Base-by-base conservation (phyloP, 2,797 vertebrate species). In the Pseudopleuronectes americanus region DNA sequence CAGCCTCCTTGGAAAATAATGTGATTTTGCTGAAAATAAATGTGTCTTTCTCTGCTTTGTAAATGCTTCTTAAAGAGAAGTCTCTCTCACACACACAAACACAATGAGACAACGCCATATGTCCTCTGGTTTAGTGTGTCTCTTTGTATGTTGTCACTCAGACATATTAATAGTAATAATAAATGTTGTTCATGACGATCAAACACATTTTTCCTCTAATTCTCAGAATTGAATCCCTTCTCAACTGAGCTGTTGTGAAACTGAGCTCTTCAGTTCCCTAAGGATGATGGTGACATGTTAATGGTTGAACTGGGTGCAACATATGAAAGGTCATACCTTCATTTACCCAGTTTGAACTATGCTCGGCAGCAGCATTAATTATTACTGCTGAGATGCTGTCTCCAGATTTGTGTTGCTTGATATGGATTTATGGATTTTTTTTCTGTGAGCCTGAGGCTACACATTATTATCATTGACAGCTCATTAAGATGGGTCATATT, bases 1-100 rank as follows among this genome's bases (percentile, higher is more conserved):
- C 47, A 43, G 58, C n/a, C 2, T 48, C 61, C 47, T 59, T 58
- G 21, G 53, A 68, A 74, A 80, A 80, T 48, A 59, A 61, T 64
- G 26, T 60, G 38, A 73, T 62, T 72, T 59, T 49, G 23, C 49
- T 38, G 23, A 77, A 70, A 57, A 21, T 48, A 8, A 8, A 45
- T 19, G 47, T 21, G 8, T 47, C 17, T 48, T 21, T 48, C 41
- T 43, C 41, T 16, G 41, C 41, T 43, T 43, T 17, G 41, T 6
- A 6, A 43, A 43, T 43, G 41, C 14, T 14, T 43, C 41, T 43
- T 5, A 17, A 43, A 43, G 16, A 43, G 41, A 43, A 43, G 41
- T 17, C 3, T 36, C 36, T 13, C 71, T 22, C 24, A 24, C 24
- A 24, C 69, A 58, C 62, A 79, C 57, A 77, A 60, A 62, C 62